A percentile compares a stretch with the other conserved stretches of the same genome.
Evolutionary conservation across 1,140 invertebrate species (phyloP).

Genomic region (Himalopsyche phryganea): DNA sequence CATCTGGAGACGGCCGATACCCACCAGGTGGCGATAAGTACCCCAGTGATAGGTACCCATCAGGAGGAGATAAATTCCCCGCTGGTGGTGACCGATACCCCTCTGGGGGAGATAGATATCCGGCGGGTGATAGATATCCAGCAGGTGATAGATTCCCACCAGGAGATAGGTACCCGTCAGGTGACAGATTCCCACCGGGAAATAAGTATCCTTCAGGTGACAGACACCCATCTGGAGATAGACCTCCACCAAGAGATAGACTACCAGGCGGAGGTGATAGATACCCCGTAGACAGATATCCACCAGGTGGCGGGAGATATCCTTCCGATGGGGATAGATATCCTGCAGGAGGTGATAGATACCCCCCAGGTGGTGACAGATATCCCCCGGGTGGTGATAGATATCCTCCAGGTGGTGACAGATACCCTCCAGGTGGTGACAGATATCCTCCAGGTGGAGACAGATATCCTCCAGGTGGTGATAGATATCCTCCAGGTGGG

Average conservation of each 20-base stretch:
- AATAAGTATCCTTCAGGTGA: constrained; percentile 37
- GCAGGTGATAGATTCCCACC: constrained; percentile 38
- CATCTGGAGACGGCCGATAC: constrained; percentile 31
- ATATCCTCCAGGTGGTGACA: constrained; percentile 33
- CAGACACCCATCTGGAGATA: constrained; percentile 36
- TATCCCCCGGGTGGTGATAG: constrained; percentile 39
- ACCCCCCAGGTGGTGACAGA: constrained; percentile 41
- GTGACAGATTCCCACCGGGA: constrained; percentile 39
- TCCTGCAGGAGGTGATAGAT: constrained; percentile 43
- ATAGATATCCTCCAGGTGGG: constrained; percentile 48
- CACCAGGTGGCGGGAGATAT: constrained; percentile 37
- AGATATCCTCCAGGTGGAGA: constrained; percentile 40
- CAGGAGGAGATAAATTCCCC: constrained; percentile 43
- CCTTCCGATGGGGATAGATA: constrained; percentile 40
- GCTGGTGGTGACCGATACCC: constrained; percentile 46
- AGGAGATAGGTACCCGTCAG: constrained; percentile 46
- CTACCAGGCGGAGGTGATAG: constrained; percentile 38
- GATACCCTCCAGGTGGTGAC: constrained; percentile 21
- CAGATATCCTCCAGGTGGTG: constrained; percentile 34
- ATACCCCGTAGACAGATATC: constrained; percentile 36
- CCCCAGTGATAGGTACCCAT: constrained; percentile 36
- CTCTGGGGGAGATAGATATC: constrained; percentile 41
- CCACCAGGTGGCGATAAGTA: constrained; percentile 36
- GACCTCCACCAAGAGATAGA: constrained; percentile 36
- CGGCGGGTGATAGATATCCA: constrained; percentile 41